phyloP scores from a whole-genome alignment of 2,113 vertebrate species.

The Gorsachius goisagi region DNA sequence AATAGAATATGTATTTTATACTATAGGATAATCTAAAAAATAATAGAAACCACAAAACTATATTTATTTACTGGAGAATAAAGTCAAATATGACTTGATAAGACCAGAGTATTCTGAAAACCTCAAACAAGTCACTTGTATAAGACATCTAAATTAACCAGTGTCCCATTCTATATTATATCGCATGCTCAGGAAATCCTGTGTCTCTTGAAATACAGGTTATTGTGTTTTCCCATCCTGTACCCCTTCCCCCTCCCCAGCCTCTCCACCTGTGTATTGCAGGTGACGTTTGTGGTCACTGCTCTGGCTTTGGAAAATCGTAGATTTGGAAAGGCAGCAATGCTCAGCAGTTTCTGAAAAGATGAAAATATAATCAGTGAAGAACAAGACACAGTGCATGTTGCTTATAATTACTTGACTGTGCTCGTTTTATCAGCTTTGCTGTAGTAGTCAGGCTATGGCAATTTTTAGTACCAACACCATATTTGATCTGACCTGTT shows the following conservation, averaged over 20 bases:
- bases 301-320: background rate
- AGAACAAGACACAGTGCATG: background rate
- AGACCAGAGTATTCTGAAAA: background rate
- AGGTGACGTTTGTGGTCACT: background rate
- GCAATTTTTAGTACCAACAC: background rate
- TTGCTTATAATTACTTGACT: background rate
- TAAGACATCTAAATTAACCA: background rate
- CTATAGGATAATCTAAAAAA: background rate
- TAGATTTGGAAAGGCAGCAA: background rate
- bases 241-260: background rate
- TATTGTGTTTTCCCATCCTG: background rate
- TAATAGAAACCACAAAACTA: background rate
- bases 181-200: background rate
- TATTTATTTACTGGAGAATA: background rate
- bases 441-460: background rate
- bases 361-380: background rate
- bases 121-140: background rate
- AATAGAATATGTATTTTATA: background rate
- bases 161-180: background rate
- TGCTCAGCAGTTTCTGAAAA: background rate
- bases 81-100: background rate
- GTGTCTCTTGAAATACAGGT: background rate
- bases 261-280: background rate
- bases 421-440: background rate
- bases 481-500: background rate